phyloP scores from a whole-genome alignment of 2,113 vertebrate species.

The Calidris pygmaea region DNA sequence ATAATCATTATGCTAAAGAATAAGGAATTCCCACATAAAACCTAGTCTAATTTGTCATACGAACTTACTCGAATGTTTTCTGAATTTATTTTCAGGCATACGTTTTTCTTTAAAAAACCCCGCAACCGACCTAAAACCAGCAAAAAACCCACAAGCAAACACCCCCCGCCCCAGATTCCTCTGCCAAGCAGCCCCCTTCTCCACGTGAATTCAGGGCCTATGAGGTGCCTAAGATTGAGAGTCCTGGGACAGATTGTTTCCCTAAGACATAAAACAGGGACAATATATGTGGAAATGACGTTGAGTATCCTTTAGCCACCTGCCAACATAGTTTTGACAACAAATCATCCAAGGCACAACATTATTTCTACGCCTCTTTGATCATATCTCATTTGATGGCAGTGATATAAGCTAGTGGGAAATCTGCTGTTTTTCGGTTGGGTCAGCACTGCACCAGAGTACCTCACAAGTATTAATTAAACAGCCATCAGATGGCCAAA shows the following conservation, averaged over 20 bases:
- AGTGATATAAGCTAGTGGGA: background rate
- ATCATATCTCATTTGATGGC: background rate
- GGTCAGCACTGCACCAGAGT: background rate
- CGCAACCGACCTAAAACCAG: background rate
- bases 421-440: background rate
- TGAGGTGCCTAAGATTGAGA: background rate
- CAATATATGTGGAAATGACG: background rate
- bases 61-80: background rate
- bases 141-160: background rate
- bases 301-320: background rate
- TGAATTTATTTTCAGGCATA: background rate
- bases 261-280: background rate
- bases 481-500: background rate
- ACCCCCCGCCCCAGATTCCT: background rate
- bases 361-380: background rate
- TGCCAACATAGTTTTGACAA: background rate
- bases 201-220: background rate
- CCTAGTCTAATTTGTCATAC: background rate
- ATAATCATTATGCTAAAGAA: background rate
- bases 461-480: background rate
- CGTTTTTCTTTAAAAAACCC: background rate
- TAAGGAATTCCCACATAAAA: background rate
- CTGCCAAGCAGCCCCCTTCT: background rate
- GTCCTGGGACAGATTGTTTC: background rate
- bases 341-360: background rate